Conservation (phyloP, 2,888 invertebrate species). For the Stratiomys singularior region DNA sequence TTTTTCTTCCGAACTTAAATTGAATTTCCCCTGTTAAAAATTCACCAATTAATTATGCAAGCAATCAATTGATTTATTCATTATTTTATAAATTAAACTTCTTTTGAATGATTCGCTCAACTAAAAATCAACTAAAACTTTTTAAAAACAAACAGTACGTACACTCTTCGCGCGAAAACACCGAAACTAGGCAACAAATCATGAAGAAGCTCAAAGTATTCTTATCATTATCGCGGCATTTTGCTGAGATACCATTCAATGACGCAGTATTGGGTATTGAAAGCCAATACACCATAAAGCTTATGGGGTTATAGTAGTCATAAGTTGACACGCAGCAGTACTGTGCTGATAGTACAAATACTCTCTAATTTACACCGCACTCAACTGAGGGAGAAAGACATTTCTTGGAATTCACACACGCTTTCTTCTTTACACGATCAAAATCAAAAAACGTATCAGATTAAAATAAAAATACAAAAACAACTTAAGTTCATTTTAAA, state of each 20-base stretch:
- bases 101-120: background rate
- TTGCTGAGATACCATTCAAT: conserved; percentile 14
- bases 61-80: background rate
- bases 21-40: background rate
- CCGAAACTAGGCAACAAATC: conserved; percentile 9
- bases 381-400: no score
- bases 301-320: no score
- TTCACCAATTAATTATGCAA: background rate
- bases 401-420: no score
- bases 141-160: background rate
- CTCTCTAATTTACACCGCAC: no score
- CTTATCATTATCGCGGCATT: conserved; percentile 20
- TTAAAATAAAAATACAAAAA: no score
- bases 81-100: background rate
- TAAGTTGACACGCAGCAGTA: no score
- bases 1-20: background rate
- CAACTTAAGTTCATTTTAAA: no score
- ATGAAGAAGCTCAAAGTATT: conserved; percentile 6
- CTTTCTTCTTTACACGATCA: no score
- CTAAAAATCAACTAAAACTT: background rate
- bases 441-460: no score
- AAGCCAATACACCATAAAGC: no score
- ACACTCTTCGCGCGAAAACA: background rate
- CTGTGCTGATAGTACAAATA: no score
- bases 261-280: conserved; percentile 31